Evolutionary conservation across 2,888 invertebrate species (phyloP), one percentile per base, ranked within the genome.

Genomic region (Disparrhopalites patrizii): DNA sequence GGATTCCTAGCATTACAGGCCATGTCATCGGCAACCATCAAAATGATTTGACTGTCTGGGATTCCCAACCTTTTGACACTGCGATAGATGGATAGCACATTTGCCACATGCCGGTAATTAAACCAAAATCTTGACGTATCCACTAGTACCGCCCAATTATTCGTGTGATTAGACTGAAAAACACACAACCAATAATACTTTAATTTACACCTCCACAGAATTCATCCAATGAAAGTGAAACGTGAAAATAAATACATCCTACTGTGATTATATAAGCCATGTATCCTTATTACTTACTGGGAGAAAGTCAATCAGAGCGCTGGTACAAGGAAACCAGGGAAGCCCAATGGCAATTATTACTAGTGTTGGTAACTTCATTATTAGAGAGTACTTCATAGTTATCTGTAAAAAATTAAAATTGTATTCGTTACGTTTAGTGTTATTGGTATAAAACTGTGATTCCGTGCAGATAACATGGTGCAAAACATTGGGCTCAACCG

Each of bases 1-100:
- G 99, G 98, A 81, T 99, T 99, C 70, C 99, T 83, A 0, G 97
- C 89, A 82, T 99, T 99, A 78, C 99, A 99, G 0, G 99, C 98
- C 95, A 99, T 98, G 78, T 99, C 98, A 80, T 99, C 99, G 1
- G 99, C 98, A 72, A 99, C 88, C 99, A 99, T 99, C 63, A 99
- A 81, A 72, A 99, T 98, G 64, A 99, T 99, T 80, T 98, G 98
- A 65, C 91, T 91, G 31, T 67, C 74, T 52, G 40, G 68, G 75
- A 99, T 98, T n/a, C 99, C 99, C 3, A 99, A 83, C 18, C 98
- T 84, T 80, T 99, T 99, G 0, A 99, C 96, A 78, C 96, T 96
- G 13, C 97, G 86, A 79, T 99, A 99, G 70, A 99, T 93, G 0
- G 98, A 99, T 20, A 99, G 81, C 0, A 98, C 98, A 80, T 99